These are phyloP conservation scores for Pandion haliaetus DNA, from an alignment of 2,113 vertebrate genomes.

Conservation along the genomic window DNA sequence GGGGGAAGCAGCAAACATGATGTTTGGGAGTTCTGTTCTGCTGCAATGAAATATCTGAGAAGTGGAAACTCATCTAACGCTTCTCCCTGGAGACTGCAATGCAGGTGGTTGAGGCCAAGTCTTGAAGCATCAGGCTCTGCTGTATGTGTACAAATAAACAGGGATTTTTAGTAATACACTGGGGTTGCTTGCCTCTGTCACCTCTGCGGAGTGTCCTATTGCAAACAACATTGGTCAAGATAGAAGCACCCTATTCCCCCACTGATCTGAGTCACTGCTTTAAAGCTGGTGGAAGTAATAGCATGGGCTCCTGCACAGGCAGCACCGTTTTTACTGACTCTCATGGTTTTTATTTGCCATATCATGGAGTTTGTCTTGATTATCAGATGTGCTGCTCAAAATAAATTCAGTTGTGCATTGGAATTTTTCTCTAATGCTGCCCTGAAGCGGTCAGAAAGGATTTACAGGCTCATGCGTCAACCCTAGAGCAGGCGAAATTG, in stretches of 20 bases:
- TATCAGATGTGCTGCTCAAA: background rate
- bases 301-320: accelerated
- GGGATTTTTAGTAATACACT: background rate
- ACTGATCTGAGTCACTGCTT: background rate
- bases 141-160: accelerated
- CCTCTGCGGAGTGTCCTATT: background rate
- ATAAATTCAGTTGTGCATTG: background rate
- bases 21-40: background rate
- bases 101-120: background rate
- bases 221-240: too few species aligned
- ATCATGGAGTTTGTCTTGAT: background rate
- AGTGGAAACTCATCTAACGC: background rate
- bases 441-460: background rate
- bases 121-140: background rate
- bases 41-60: background rate
- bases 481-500: background rate
- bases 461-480: background rate
- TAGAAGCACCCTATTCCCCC: background rate
- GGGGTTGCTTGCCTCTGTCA: background rate
- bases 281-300: background rate
- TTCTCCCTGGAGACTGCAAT: background rate
- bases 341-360: background rate
- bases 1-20: background rate
- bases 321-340: accelerated
- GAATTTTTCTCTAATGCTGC: background rate